Evolutionary conservation across 2,888 invertebrate species (phyloP).

Genomic region (Phania funesta): DNA sequence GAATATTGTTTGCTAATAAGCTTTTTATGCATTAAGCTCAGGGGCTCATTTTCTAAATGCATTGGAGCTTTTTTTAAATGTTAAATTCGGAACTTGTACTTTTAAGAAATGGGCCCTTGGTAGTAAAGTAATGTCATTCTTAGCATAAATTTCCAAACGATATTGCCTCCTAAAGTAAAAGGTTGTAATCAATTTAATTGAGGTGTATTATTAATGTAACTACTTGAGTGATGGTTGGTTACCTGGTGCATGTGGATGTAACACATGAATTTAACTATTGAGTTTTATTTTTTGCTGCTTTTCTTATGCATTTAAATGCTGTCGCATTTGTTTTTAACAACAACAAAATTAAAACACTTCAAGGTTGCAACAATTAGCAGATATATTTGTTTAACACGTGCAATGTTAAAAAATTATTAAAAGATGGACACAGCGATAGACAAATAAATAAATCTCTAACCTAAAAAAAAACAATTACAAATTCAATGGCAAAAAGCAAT

Average conservation of each 20-base stretch:
- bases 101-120: too few relatives aligned
- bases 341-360: conserved; percentile 44
- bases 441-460: conserved; percentile 26
- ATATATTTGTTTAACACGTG: conserved; percentile 59
- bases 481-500: conserved; percentile 54
- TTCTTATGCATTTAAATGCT: background rate
- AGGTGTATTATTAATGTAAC: too few relatives aligned
- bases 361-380: conserved; percentile 65
- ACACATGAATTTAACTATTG: background rate
- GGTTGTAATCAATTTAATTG: too few relatives aligned
- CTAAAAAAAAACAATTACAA: conserved; percentile 1
- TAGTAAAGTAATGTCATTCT: too few relatives aligned
- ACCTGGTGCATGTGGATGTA: conserved; percentile 7
- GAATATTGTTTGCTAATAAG: too few relatives aligned
- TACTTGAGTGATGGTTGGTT: conserved; percentile 14
- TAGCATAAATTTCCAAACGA: too few relatives aligned
- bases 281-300: background rate
- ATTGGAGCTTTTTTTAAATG: too few relatives aligned
- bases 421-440: conserved; percentile 11
- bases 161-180: too few relatives aligned
- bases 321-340: conserved; percentile 6
- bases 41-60: too few relatives aligned
- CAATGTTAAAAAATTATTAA: conserved; percentile 50
- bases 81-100: too few relatives aligned
- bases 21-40: too few relatives aligned